Base-by-base conservation (phyloP, 2,113 vertebrate species). In the Zosterops hypoxanthus region DNA sequence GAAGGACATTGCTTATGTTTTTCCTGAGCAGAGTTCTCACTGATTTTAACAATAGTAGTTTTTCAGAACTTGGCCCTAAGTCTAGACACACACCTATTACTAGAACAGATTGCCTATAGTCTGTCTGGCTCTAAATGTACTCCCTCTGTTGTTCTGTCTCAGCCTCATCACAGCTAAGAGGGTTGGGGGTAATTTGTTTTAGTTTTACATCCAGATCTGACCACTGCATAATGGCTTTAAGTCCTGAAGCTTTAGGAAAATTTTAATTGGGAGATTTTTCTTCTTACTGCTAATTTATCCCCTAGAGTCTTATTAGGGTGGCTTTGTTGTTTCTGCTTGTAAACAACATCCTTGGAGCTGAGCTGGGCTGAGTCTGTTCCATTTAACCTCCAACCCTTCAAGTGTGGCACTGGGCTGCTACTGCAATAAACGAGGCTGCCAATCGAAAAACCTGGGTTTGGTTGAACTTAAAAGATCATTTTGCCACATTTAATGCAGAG, bases 181-280 rank as follows among this genome's bases (percentile, higher is more conserved):
- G 6, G 33, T 41, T 42, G 44, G 17, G 66, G 65, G 21, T 3
- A 5, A 26, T 59, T 55, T 42, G 8, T 53, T 78, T 86, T 80
- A 16, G 1, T 78, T 93, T 91, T 91, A 16, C 42, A 82, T 72
- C 77, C 44, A 84, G 82, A 79, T 94, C 65, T 91, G 47, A 95
- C 86, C 88, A 86, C 88, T 78, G 77, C 21, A 39, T 86, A 75
- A 64, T 92, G 76, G 63, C 91, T 96, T 95, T 94, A 96, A 95
- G 80, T 82, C 75, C 29, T 94, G 91, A 94, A 96, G 88, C 92
- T 97, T 96, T 55, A 92, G 82, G 56, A 95, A 95, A 88, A 80
- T 57, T 97, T 97, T 97, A 98, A 97, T 96, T 97, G 90, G 87
- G 94, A 96, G 57, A 94, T 97, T 96, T 98, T 96, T 97, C 95